Evolutionary conservation across 2,888 invertebrate species (phyloP).

Genomic region (Melikaiella ostensackeni): DNA sequence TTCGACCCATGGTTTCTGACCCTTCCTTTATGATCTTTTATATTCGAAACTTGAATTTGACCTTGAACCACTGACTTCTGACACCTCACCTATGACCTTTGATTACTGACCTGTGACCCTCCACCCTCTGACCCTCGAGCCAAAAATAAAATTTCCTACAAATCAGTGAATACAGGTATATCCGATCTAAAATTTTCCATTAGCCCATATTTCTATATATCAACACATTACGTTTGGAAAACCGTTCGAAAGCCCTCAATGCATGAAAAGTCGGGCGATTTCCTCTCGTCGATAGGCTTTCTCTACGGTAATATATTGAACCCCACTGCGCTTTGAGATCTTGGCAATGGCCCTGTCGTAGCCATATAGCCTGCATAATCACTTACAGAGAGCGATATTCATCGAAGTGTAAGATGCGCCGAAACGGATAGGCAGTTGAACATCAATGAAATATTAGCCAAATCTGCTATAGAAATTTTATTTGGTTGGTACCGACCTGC

Average conservation of each 20-base stretch:
- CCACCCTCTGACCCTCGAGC: too few species aligned
- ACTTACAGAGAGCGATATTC: constrained; percentile 38
- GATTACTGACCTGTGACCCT: too few species aligned
- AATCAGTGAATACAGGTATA: not conserved
- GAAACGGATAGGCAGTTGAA: constrained; percentile 17
- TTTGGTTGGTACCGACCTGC: not conserved
- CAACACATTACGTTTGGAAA: not conserved
- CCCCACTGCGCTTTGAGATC: constrained; percentile 31
- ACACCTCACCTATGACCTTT: too few species aligned
- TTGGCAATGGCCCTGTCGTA: constrained; percentile 39
- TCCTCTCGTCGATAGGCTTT: constrained; percentile 16
- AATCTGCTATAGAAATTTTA: constrained; percentile 12
- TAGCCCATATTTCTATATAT: constrained; percentile 6
- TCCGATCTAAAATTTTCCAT: not conserved
- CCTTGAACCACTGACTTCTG: too few species aligned
- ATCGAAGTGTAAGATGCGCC: constrained; percentile 26
- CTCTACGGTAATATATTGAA: constrained; percentile 29
- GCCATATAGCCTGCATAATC: constrained; percentile 35
- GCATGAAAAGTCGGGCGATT: constrained; percentile 24
- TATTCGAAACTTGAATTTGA: too few species aligned
- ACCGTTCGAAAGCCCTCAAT: constrained; percentile 12
- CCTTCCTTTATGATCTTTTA: too few species aligned
- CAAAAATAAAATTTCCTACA: not conserved
- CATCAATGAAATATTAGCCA: constrained; percentile 30
- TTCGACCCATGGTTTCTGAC: too few species aligned